Evolutionary conservation across 2,888 invertebrate genomes (phyloP).

Genomic region (Hofmannophila pseudospretella): DNA sequence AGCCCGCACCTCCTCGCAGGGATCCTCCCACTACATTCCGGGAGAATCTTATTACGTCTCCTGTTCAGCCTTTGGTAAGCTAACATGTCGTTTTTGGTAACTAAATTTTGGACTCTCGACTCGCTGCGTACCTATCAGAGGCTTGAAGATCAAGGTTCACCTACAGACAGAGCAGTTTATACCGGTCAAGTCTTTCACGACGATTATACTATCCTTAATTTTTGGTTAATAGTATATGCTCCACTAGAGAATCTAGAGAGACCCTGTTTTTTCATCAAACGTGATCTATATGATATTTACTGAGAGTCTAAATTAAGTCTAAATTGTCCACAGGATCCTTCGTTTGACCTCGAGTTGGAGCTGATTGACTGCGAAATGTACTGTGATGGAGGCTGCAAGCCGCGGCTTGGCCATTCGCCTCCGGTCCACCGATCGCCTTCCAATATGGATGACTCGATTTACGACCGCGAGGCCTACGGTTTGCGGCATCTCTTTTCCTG

Average conservation of each 20-base stretch:
- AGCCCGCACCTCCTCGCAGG: conserved; percentile 17
- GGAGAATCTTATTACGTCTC: conserved; percentile 56
- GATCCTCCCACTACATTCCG: conserved; percentile 40
- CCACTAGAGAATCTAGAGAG: too few relatives aligned
- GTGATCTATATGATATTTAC: too few relatives aligned
- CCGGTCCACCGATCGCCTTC: conserved; percentile 43
- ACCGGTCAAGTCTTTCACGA: too few relatives aligned
- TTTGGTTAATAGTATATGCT: too few relatives aligned
- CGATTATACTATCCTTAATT: too few relatives aligned
- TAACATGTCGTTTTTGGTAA: too few relatives aligned
- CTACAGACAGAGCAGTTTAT: too few relatives aligned
- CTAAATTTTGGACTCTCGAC: too few relatives aligned
- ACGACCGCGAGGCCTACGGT: conserved; percentile 50
- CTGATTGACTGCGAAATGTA: conserved; percentile 63
- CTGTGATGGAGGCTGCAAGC: conserved; percentile 59
- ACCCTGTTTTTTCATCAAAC: too few relatives aligned
- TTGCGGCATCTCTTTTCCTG: conserved; percentile 44
- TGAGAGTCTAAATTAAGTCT: too few relatives aligned
- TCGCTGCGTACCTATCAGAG: too few relatives aligned
- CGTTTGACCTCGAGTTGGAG: conserved; percentile 57
- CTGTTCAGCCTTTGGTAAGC: conserved; percentile 46
- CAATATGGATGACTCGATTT: conserved; percentile 39
- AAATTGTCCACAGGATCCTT: conserved; percentile 37
- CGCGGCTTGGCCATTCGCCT: conserved; percentile 55
- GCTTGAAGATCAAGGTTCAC: too few relatives aligned